These are phyloP conservation scores for Mizuhopecten yessoensis DNA, from an alignment of 1,140 invertebrate species.

Conservation along the genomic window DNA sequence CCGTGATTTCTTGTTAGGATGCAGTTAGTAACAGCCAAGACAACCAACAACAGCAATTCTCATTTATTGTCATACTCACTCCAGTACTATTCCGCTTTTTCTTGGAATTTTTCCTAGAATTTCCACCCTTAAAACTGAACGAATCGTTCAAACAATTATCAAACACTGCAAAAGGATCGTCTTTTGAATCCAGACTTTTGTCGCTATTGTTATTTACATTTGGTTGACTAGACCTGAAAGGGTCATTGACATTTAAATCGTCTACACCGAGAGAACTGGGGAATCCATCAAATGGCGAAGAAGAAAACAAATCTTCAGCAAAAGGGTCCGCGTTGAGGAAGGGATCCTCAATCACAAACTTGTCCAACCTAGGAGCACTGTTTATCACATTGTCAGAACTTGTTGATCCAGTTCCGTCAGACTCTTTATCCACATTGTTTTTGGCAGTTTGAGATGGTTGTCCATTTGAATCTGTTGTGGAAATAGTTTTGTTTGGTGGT, in stretches of 20 bases:
- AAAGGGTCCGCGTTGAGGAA: constrained; percentile 66
- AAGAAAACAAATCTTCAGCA: constrained; percentile 59
- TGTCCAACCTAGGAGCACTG: constrained; percentile 43
- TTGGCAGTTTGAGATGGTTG: constrained; percentile 42
- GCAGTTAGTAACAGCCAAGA: constrained; percentile 37
- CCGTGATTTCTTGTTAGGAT: constrained; percentile 1
- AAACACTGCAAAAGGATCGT: constrained; percentile 71
- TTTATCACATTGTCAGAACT: constrained; percentile 3
- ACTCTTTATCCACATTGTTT: constrained; percentile 44
- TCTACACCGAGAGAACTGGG: constrained; percentile 50
- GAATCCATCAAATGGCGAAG: constrained; percentile 56
- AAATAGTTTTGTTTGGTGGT: constrained; percentile 43
- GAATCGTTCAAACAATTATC: constrained; percentile 63
- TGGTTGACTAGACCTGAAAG: constrained; percentile 59
- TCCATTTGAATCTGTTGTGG: constrained; percentile 48
- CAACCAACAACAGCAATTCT: constrained; percentile 25
- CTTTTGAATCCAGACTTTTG: constrained; percentile 26
- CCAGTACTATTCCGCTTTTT: constrained; percentile 33
- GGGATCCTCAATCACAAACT: constrained; percentile 68
- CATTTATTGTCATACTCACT: constrained; percentile 27
- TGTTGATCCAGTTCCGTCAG: background rate
- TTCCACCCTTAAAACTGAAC: constrained; percentile 58
- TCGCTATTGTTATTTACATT: constrained; percentile 52
- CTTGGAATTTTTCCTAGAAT: constrained; percentile 59
- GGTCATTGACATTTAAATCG: constrained; percentile 54